phyloP scores from a whole-genome alignment of 2,888 invertebrate species.

The Limnephilus lunatus region DNA sequence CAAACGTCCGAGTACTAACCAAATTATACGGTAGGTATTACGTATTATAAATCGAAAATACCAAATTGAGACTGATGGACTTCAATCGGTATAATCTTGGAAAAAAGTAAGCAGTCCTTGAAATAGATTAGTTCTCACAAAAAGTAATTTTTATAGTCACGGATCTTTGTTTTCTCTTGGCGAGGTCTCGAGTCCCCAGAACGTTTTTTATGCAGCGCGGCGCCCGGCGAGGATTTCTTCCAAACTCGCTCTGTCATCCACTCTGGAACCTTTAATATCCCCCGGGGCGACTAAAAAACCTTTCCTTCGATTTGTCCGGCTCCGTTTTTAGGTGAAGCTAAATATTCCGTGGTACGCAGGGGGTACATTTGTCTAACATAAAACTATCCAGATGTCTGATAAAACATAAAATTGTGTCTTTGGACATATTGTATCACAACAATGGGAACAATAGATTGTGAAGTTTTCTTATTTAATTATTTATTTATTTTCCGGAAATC shows the following conservation, averaged over 20 bases:
- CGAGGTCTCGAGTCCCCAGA: neutral
- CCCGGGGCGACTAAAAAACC: slow-evolving; percentile 34
- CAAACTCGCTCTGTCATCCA: slow-evolving; percentile 32
- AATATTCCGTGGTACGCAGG: neutral
- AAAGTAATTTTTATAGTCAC: neutral
- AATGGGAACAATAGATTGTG: neutral
- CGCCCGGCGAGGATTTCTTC: slow-evolving; percentile 15
- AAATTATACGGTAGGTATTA: neutral
- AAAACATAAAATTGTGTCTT: neutral
- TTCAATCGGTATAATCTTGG: neutral
- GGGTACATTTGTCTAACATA: slow-evolving; percentile 5
- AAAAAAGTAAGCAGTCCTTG: neutral
- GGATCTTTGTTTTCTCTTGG: slow-evolving; percentile 15
- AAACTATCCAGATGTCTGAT: neutral
- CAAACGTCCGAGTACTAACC: neutral
- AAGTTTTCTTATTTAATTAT: neutral
- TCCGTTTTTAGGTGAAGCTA: slow-evolving; percentile 31
- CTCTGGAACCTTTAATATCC: slow-evolving; percentile 34
- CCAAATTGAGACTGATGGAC: neutral
- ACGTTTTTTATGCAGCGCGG: slow-evolving; percentile 25
- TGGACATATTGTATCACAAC: neutral
- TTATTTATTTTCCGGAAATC: too few relatives aligned
- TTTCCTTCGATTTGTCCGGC: slow-evolving; percentile 30
- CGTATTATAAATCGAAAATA: neutral
- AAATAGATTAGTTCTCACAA: neutral